Conservation (phyloP, 2,888 invertebrate genomes). For the Caenorhabditis zanzibari region DNA sequence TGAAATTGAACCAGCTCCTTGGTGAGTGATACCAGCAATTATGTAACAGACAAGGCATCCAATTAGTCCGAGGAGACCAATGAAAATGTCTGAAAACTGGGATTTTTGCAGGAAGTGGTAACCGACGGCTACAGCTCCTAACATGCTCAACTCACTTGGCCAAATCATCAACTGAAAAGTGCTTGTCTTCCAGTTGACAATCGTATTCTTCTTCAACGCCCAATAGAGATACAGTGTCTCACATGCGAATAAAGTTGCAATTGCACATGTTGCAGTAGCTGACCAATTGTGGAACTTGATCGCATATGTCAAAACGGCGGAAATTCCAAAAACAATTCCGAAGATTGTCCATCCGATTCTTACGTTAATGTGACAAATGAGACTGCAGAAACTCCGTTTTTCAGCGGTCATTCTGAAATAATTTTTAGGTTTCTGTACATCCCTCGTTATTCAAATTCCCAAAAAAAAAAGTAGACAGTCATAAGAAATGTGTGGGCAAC, state of each 20-base stretch:
- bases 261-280: slow-evolving; percentile 28
- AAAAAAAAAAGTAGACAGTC: slow-evolving; percentile 12
- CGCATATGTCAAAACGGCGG: slow-evolving; percentile 52
- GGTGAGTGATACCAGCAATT: slow-evolving; percentile 52
- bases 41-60: slow-evolving; percentile 53
- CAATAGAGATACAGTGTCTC: slow-evolving; percentile 53
- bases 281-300: slow-evolving; percentile 64
- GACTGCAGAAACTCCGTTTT: slow-evolving; percentile 26
- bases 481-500: slow-evolving; percentile 19
- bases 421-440: background rate
- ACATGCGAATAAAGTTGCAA: slow-evolving; percentile 54
- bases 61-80: slow-evolving; percentile 46
- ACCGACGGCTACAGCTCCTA: background rate
- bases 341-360: slow-evolving; percentile 59
- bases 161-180: slow-evolving; percentile 44
- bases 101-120: background rate
- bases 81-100: slow-evolving; percentile 46
- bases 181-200: slow-evolving; percentile 42
- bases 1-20: slow-evolving; percentile 56
- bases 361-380: slow-evolving; percentile 57
- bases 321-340: slow-evolving; percentile 57
- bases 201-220: slow-evolving; percentile 55
- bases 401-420: slow-evolving; percentile 36
- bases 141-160: slow-evolving; percentile 47
- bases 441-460: background rate